phyloP scores from a whole-genome alignment of 2,888 invertebrate species.

The Aromia moschata region DNA sequence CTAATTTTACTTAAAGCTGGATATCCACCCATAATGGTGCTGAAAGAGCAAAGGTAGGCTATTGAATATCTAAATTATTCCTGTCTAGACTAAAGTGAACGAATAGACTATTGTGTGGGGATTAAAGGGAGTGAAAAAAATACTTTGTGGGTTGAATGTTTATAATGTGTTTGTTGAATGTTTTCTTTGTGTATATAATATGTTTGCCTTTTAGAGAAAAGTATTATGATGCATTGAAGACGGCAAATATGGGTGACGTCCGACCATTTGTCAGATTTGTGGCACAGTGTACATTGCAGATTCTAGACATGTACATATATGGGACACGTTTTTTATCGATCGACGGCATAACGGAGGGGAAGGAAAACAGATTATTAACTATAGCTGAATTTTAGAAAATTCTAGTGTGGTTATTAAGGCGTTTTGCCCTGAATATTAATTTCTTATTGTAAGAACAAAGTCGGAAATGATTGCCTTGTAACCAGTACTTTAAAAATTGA shows the following conservation, averaged over 20 bases:
- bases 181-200: too few relatives aligned
- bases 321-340: constrained; percentile 50
- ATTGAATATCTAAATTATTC: too few relatives aligned
- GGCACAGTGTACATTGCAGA: constrained; percentile 79
- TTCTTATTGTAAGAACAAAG: too few relatives aligned
- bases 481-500: too few relatives aligned
- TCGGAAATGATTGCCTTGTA: too few relatives aligned
- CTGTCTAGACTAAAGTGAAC: too few relatives aligned
- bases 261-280: constrained; percentile 96
- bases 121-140: too few relatives aligned
- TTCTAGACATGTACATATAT: constrained; percentile 55
- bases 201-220: constrained; percentile 68
- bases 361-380: constrained; percentile 41
- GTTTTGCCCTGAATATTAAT: too few relatives aligned
- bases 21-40: constrained; percentile 94
- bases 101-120: too few relatives aligned
- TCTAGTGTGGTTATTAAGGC: too few relatives aligned
- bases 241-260: constrained; percentile 94
- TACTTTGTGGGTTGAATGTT: too few relatives aligned
- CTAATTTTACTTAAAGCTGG: constrained; percentile 94
- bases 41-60: constrained; percentile 77
- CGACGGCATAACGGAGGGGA: constrained; percentile 40
- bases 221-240: constrained; percentile 88
- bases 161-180: too few relatives aligned
- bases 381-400: constrained; percentile 9